Conservation (phyloP, 2,888 invertebrate species). For the Neoitamus cyanurus region DNA sequence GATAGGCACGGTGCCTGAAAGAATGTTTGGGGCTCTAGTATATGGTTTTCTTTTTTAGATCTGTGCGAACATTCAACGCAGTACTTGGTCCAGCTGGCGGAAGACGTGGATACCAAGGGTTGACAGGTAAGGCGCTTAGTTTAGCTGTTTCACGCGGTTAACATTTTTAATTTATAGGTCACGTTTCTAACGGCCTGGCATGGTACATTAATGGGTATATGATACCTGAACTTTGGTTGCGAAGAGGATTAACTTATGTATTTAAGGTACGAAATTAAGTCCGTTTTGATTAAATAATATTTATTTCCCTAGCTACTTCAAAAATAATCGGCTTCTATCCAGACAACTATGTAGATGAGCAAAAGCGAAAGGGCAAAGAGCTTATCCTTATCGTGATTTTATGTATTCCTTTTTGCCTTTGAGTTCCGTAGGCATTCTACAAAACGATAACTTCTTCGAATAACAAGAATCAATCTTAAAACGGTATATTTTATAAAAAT, state of each 20-base stretch:
- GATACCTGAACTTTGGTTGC: constrained; percentile 87
- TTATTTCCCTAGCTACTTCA: too few relatives aligned
- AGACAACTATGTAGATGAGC: too few relatives aligned
- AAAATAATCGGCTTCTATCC: too few relatives aligned
- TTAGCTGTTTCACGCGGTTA: background rate
- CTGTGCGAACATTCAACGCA: constrained; percentile 82
- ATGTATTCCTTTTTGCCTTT: too few relatives aligned
- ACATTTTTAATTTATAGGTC: constrained; percentile 65
- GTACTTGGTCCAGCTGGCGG: constrained; percentile 88
- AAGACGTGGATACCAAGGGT: constrained; percentile 79
- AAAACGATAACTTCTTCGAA: too few relatives aligned
- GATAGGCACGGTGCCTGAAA: constrained; percentile 67
- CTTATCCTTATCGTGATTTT: too few relatives aligned
- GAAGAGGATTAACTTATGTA: constrained; percentile 85
- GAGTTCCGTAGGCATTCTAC: too few relatives aligned
- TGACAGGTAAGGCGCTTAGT: constrained; percentile 69
- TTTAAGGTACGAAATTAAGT: constrained; percentile 76
- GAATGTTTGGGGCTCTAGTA: background rate
- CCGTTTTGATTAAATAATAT: background rate
- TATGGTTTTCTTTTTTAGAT: constrained; percentile 59
- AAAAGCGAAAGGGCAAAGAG: too few relatives aligned
- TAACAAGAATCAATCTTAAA: too few relatives aligned
- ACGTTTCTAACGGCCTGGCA: constrained; percentile 78
- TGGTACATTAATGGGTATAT: constrained; percentile 95
- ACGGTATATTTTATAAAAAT: too few relatives aligned